phyloP scores from a whole-genome alignment of 2,797 vertebrate genomes.

The Rhynchonycteris naso region DNA sequence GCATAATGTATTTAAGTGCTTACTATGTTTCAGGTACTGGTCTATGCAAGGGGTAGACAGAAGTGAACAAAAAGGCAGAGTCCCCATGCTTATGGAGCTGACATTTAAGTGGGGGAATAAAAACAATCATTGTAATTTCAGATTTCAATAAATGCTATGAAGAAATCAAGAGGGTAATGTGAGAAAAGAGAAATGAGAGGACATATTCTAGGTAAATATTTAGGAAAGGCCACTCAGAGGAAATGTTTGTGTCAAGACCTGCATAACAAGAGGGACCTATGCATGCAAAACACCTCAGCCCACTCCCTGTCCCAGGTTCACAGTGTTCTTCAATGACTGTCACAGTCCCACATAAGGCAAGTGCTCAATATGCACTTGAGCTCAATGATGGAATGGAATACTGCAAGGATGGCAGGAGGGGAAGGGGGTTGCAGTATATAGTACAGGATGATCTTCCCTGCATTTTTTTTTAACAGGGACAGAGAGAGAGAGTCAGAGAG shows the following conservation, averaged over 20 bases:
- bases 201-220: not conserved
- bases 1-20: not conserved
- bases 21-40: not conserved
- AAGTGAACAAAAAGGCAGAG: not conserved
- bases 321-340: not conserved
- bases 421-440: not conserved
- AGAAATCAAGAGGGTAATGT: not conserved
- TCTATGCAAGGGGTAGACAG: not conserved
- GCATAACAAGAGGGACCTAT: not conserved
- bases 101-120: not conserved
- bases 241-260: not conserved
- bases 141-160: not conserved
- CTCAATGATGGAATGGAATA: not conserved
- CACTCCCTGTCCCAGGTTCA: not conserved
- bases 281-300: not conserved
- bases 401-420: not conserved
- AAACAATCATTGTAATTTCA: not conserved
- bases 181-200: not conserved
- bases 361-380: not conserved
- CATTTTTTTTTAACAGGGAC: too few relatives aligned
- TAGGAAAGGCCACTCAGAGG: not conserved
- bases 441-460: not conserved
- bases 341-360: not conserved
- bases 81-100: not conserved
- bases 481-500: too few relatives aligned